Evolutionary conservation across 2,797 vertebrate species (phyloP).

Genomic region (Okamejei kenojei): DNA sequence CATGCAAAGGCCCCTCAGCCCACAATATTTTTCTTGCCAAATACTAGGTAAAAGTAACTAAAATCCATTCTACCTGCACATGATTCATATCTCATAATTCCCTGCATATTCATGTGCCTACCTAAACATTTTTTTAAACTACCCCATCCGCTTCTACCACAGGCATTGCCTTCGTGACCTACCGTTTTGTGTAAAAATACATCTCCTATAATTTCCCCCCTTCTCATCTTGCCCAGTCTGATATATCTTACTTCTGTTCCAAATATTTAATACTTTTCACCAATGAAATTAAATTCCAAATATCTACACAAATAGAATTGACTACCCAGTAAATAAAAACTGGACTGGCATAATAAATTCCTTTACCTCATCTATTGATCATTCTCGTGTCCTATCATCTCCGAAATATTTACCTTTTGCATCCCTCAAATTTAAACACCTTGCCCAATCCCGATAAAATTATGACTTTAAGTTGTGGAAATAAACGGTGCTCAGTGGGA

Average conservation of each 20-base stretch:
- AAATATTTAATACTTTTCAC: not conserved
- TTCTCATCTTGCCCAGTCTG: not conserved
- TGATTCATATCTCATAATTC: too few species aligned
- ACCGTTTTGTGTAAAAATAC: too few species aligned
- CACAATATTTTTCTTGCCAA: too few species aligned
- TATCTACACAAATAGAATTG: not conserved
- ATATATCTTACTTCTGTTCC: not conserved
- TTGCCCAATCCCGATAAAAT: not conserved
- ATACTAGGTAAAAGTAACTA: too few species aligned
- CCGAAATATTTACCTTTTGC: not conserved
- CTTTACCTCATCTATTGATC: not conserved
- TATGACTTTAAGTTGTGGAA: not conserved
- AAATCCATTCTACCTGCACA: too few species aligned
- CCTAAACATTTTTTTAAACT: too few species aligned
- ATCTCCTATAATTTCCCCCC: too few species aligned
- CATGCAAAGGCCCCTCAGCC: too few species aligned
- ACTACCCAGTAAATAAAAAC: not conserved
- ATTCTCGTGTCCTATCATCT: not conserved
- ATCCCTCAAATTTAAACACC: not conserved
- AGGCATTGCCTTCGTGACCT: too few species aligned
- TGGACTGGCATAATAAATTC: not conserved
- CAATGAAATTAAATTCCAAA: not conserved
- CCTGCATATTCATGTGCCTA: too few species aligned
- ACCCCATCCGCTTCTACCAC: too few species aligned
- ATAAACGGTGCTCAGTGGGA: not conserved